A percentile compares a stretch with the other conserved stretches of the same genome.
Evolutionary conservation across 2,113 vertebrate genomes (phyloP).

Genomic region (Trematocara nigrifrons): DNA sequence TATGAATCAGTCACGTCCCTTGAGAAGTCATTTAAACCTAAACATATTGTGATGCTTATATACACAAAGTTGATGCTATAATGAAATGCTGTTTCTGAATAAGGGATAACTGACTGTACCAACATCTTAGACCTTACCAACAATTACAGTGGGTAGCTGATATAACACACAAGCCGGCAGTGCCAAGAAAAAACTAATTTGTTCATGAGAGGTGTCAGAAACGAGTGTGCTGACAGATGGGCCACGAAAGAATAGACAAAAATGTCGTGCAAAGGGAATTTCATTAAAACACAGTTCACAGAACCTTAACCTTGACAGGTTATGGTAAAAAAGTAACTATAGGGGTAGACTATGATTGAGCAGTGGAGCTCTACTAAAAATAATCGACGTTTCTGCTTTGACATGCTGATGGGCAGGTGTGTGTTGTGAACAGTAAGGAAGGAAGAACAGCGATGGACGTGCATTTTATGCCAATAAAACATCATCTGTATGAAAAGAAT

Average conservation of each 20-base stretch:
- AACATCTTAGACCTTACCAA: background rate
- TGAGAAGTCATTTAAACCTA: background rate
- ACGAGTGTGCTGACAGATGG: background rate
- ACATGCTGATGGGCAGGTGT: background rate
- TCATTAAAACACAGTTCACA: background rate
- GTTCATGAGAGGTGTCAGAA: background rate
- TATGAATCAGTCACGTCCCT: background rate
- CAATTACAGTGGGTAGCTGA: background rate
- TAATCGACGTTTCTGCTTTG: background rate
- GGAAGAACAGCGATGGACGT: background rate
- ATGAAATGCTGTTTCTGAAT: background rate
- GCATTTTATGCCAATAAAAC: background rate
- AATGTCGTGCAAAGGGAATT: background rate
- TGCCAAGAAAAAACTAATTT: background rate
- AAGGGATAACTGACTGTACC: background rate
- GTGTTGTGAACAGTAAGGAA: background rate
- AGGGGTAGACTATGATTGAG: background rate
- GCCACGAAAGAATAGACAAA: background rate
- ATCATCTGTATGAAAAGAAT: background rate
- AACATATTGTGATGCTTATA: background rate
- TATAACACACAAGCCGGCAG: background rate
- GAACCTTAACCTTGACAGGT: background rate
- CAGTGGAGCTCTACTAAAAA: background rate
- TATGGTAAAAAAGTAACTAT: background rate
- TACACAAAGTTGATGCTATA: background rate